These are phyloP conservation scores for Coilia nasus DNA, from an alignment of 2,797 vertebrate genomes.

Conservation along the genomic window DNA sequence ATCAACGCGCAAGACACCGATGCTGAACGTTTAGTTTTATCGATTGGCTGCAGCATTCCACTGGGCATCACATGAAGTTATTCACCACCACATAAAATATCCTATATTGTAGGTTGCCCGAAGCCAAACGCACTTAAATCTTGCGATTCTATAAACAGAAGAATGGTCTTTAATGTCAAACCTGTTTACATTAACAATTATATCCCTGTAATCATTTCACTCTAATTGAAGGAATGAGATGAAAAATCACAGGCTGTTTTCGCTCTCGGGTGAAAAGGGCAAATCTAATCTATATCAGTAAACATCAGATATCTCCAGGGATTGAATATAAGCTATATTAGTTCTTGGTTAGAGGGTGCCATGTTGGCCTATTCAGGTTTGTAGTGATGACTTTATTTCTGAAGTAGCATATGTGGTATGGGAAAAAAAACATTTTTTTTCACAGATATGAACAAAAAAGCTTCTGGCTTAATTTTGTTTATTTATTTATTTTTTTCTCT, in stretches of 20 bases:
- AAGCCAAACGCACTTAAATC: slow-evolving; percentile 43
- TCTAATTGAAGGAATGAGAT: slow-evolving; percentile 46
- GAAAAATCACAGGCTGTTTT: slow-evolving; percentile 44
- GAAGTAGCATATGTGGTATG: slow-evolving; percentile 46
- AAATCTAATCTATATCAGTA: slow-evolving; percentile 49
- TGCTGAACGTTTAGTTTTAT: background rate
- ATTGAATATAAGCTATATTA: slow-evolving; percentile 43
- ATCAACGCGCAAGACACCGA: background rate
- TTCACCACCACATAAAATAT: slow-evolving; percentile 30
- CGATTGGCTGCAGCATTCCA: slow-evolving; percentile 9
- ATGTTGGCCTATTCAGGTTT: slow-evolving; percentile 43
- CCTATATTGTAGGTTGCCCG: slow-evolving; percentile 40
- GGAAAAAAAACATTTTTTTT: slow-evolving; percentile 44
- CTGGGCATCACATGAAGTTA: slow-evolving; percentile 25
- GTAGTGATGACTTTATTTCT: slow-evolving; percentile 56
- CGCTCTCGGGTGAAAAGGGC: slow-evolving; percentile 49
- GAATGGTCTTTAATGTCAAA: slow-evolving; percentile 42
- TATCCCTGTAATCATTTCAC: slow-evolving; percentile 35
- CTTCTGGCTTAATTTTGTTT: slow-evolving; percentile 52
- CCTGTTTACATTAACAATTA: slow-evolving; percentile 33
- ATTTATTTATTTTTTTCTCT: slow-evolving; percentile 45
- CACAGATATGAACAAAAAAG: slow-evolving; percentile 53
- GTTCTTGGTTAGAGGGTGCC: slow-evolving; percentile 38
- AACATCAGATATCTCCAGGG: slow-evolving; percentile 44
- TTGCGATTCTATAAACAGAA: slow-evolving; percentile 44